Evolutionary conservation across 2,113 vertebrate species (phyloP), one percentile per base, ranked within the genome.

Genomic region (Brachionichthys hirsutus): DNA sequence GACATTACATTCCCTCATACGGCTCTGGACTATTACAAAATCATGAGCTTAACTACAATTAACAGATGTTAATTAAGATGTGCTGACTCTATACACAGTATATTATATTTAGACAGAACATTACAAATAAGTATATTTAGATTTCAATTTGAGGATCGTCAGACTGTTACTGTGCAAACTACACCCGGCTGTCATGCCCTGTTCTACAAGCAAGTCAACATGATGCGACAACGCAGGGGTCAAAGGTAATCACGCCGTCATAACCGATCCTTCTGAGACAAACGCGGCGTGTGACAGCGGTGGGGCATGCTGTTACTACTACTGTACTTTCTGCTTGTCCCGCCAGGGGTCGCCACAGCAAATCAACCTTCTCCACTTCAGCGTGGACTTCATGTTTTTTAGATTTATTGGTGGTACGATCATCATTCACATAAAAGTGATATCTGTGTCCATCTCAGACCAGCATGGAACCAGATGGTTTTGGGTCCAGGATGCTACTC

Each of bases 241-340:
- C 83, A 88, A 85, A 89, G 85, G 86, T 87, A 84, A 85, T 79
- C 9, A 15, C 1, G 66, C 78, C 88, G 87, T 89, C 89, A 88
- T 66, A 88, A 85, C 62, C 71, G 48, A 84, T 89, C 77, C 44
- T 18, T 20, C 66, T 63, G 74, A 81, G 55, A 47, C 56, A 64
- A 71, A 60, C 15, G 30, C 5, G n/a, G 54, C 75, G 71, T 74
- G 64, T 78, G 73, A 78, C 63, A 16, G 46, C 44, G 47, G 46
- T 42, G 35, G 52, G 70, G 36, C 54, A 56, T 19, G 62, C 54
- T 60, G 69, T 52, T 51, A 56, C 4, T 8, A 30, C 8, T 30
- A 30, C 5, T 30, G 24, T n/a, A n/a, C n/a, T n/a, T n/a, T n/a
- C n/a, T n/a, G n/a, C n/a, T n/a, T n/a, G n/a, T n/a, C n/a, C n/a